These are phyloP conservation scores for Watsonalla cultraria DNA, from an alignment of 2,888 invertebrate species.

Conservation along the genomic window DNA sequence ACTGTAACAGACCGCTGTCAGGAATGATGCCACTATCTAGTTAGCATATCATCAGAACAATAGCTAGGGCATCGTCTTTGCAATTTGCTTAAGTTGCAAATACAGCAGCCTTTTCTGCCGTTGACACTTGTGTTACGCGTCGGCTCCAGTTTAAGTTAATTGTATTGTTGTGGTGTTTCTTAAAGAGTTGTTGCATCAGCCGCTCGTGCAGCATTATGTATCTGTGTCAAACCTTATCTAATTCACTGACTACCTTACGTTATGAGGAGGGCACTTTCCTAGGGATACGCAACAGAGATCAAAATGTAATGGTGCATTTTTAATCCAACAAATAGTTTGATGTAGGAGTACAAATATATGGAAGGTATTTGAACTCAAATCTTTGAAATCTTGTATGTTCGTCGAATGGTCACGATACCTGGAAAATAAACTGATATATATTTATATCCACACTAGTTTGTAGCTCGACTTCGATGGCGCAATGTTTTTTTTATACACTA, in stretches of 20 bases:
- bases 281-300: not conserved
- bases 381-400: too few relatives aligned
- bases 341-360: too few relatives aligned
- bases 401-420: too few relatives aligned
- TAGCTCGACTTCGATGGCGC: too few relatives aligned
- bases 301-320: too few relatives aligned
- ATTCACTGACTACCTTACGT: not conserved
- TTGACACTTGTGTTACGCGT: slow-evolving; percentile 5
- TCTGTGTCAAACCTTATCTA: slow-evolving; percentile 22
- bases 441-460: too few relatives aligned
- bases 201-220: slow-evolving; percentile 22
- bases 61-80: not conserved
- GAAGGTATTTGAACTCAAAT: too few relatives aligned
- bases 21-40: not conserved
- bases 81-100: not conserved
- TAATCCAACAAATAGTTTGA: too few relatives aligned
- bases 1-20: not conserved
- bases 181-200: slow-evolving; percentile 10
- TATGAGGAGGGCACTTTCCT: not conserved
- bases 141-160: not conserved
- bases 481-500: too few relatives aligned
- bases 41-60: not conserved
- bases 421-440: too few relatives aligned
- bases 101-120: not conserved
- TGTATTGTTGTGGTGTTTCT: slow-evolving; percentile 4